Evolutionary conservation across 2,113 vertebrate genomes (phyloP).

Genomic region (Anser cygnoides): DNA sequence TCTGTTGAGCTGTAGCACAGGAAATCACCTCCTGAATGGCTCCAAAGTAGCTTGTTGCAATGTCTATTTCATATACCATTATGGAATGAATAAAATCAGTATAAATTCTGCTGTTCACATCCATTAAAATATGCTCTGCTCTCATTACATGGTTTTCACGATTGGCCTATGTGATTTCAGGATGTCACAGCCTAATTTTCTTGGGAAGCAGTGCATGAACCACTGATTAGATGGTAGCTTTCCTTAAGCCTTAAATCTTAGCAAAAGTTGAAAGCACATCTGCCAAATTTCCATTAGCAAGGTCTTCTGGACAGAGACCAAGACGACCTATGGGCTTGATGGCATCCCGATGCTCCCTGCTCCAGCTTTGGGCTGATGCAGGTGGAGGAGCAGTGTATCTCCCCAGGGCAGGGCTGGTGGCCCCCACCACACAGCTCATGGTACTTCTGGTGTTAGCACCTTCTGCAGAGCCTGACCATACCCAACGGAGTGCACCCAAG

Average conservation of each 20-base stretch:
- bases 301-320: not conserved
- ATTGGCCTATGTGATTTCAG: not conserved
- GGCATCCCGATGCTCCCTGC: not conserved
- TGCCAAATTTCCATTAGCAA: not conserved
- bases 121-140: not conserved
- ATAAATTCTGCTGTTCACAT: not conserved
- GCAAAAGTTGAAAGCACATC: not conserved
- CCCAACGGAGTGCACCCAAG: not conserved
- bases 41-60: not conserved
- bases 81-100: not conserved
- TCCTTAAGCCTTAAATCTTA: not conserved
- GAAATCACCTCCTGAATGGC: slow-evolving; percentile 13
- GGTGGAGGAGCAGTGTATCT: not conserved
- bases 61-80: not conserved
- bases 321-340: not conserved
- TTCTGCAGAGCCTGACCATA: not conserved
- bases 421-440: not conserved
- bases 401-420: not conserved
- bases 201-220: not conserved
- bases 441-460: not conserved
- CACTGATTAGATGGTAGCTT: not conserved
- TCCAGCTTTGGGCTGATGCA: not conserved
- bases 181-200: not conserved
- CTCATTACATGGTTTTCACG: not conserved
- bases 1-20: not conserved